Evolutionary conservation across 2,797 vertebrate genomes (phyloP), one percentile per base, ranked within the genome.

Genomic region (Molossus molossus): DNA sequence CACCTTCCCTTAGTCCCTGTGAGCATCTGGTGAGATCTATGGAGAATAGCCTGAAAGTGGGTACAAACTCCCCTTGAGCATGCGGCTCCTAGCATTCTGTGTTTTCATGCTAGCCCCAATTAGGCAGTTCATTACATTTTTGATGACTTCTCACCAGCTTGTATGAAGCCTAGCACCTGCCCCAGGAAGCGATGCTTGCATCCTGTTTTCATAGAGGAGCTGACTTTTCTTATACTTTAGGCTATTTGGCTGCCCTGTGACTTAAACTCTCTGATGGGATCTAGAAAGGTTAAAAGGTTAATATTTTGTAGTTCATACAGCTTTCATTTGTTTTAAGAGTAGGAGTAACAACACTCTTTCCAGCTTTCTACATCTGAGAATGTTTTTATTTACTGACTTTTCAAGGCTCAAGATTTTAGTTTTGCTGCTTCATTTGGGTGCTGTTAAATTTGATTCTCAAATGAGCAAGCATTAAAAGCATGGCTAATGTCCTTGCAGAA

Each of bases 401-500:
- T 89, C 60, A 33, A 62, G 75, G 25, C 58, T 64, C 80, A n/a
- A 80, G 70, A n/a, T 77, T 84, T 87, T 90, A 55, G 82, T 65
- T 82, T 75, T 27, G 64, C 53, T 48, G 13, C 58, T 86, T 92
- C 83, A 27, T 91, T 81, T 84, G 91, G 76, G 67, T 37, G 67
- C 14, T 25, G 40, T 84, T 45, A 80, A 64, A 37, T 45, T n/a
- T 75, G 55, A n/a, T 53, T 45, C 82, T 95, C 93, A 72, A 64
- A 10, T 55, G 85, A 80, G 3, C 45, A 75, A 90, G 3, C 0
- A 0, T 94, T 94, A 97, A 87, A 94, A 94, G 82, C 94, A 4
- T 96, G 95, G 94, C 76, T 96, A 97, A 29, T 98, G 91, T 98
- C 17, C 98, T 98, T 97, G 96, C 98, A 99, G 99, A 99, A 91